Percentiles rank a stretch among this genome's conserved stretches.
These are phyloP conservation scores for Sceloporus tristichus DNA, from an alignment of 2,113 vertebrate genomes.

Conservation along the genomic window DNA sequence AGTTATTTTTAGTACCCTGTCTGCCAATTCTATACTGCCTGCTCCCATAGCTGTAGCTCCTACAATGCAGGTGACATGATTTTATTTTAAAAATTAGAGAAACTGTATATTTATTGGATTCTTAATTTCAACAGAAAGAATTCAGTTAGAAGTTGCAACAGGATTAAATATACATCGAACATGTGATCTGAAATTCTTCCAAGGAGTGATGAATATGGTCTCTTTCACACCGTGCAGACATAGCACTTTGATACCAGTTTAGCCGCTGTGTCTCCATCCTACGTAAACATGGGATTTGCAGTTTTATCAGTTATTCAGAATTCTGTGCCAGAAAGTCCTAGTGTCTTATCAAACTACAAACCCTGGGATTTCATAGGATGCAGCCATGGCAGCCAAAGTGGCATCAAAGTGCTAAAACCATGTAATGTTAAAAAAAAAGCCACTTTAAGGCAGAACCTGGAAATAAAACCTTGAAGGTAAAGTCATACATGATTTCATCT, in stretches of 20 bases:
- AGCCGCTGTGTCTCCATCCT: too few species aligned
- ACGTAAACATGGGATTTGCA: too few species aligned
- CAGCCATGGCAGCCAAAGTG: too few species aligned
- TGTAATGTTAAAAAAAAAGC: too few species aligned
- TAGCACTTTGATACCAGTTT: too few species aligned
- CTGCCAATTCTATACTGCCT: slow-evolving; percentile 3
- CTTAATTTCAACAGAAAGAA: slow-evolving; percentile 41
- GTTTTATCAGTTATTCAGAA: too few species aligned
- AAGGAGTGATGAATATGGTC: background rate
- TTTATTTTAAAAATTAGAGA: slow-evolving; percentile 40
- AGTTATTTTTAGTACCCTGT: slow-evolving; percentile 19
- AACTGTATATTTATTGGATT: slow-evolving; percentile 28
- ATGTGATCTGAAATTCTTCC: slow-evolving; percentile 43
- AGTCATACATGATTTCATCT: slow-evolving; percentile 18
- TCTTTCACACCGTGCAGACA: too few species aligned
- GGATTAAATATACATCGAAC: slow-evolving; percentile 44
- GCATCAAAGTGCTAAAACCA: too few species aligned
- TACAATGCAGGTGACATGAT: background rate
- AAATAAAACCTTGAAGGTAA: background rate
- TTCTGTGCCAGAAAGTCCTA: too few species aligned
- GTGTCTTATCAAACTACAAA: too few species aligned
- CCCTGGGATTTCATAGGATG: too few species aligned
- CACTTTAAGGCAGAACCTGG: background rate
- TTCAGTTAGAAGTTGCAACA: slow-evolving; percentile 55
- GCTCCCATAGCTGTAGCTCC: slow-evolving; percentile 31